Base-by-base conservation (phyloP, 2,797 vertebrate genomes). In the Lophius americanus region DNA sequence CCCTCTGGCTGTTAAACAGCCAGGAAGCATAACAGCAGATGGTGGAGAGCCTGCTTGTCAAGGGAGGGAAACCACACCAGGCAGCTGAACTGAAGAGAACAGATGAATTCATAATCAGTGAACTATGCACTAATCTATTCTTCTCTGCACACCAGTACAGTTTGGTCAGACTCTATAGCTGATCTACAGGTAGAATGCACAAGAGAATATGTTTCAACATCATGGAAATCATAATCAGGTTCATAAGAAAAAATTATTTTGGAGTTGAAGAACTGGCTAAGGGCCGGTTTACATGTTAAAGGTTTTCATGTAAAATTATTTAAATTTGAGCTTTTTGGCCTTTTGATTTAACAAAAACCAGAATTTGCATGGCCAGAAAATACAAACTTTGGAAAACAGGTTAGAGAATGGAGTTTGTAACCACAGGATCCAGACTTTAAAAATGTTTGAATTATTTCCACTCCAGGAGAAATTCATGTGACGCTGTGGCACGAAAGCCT, bases 11-110 rank as follows among this genome's bases (percentile, higher is more conserved):
- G 80, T 76, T 82, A 68, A 67, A 71, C 73, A 77, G 69, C 49
- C 67, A 72, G 81, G 79, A 79, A 78, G 59, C 42, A 72, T 59
- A 49, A 6, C 57, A 86, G 79, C 78, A 84, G 81, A 65, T 84
- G 78, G 70, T 50, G 23, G n/a, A 53, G 54, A 61, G 62, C 76
- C 67, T 63, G 46, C 55, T 67, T 52, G 71, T 62, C 49, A 65
- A 69, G 35, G 48, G 51, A 69, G 57, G 32, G 52, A 7, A 72
- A 60, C 36, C 35, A 56, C 47, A 63, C 57, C 47, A 75, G 23
- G 6, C 47, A 51, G 49, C 8, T 35, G 23, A 23, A 23, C 23
- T 23, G 23, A 23, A 23, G 23, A 23, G 23, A 23, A 23, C 23
- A 23, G 23, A 23, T 49, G 12, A 70, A 62, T 38, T 38, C 37